phyloP scores from a whole-genome alignment of 2,113 vertebrate species.

The Hyla sarda region DNA sequence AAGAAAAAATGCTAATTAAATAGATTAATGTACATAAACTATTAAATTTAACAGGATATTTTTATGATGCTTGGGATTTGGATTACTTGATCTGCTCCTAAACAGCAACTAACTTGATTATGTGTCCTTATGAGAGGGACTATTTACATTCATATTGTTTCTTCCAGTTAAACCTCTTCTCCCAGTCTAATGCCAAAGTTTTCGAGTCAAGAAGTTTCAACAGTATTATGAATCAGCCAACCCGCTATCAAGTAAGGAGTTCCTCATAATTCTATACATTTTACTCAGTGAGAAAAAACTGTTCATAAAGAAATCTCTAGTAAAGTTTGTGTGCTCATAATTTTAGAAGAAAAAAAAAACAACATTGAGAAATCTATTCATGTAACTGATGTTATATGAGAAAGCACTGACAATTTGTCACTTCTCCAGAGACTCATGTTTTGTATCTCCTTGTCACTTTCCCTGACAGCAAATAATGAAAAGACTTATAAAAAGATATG shows the following conservation, averaged over 20 bases:
- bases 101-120: no score
- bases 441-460: conserved; percentile 60
- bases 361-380: neutral
- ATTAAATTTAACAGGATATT: no score
- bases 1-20: no score
- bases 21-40: no score
- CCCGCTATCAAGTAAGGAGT: conserved; percentile 83
- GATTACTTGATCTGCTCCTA: no score
- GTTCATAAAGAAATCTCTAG: neutral
- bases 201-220: conserved; percentile 88
- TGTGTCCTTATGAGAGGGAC: no score
- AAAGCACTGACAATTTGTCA: conserved; percentile 8
- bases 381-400: neutral
- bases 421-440: conserved; percentile 13
- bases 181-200: conserved; percentile 84
- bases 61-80: no score
- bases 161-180: conserved; percentile 86
- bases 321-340: neutral
- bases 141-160: conserved; percentile 68
- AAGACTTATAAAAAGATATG: conserved; percentile 88
- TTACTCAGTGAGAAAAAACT: neutral
- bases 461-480: conserved; percentile 88
- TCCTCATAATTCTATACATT: neutral
- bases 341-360: neutral
- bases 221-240: conserved; percentile 87